phyloP scores from a whole-genome alignment of 2,113 vertebrate species.

The Mustela nigripes region DNA sequence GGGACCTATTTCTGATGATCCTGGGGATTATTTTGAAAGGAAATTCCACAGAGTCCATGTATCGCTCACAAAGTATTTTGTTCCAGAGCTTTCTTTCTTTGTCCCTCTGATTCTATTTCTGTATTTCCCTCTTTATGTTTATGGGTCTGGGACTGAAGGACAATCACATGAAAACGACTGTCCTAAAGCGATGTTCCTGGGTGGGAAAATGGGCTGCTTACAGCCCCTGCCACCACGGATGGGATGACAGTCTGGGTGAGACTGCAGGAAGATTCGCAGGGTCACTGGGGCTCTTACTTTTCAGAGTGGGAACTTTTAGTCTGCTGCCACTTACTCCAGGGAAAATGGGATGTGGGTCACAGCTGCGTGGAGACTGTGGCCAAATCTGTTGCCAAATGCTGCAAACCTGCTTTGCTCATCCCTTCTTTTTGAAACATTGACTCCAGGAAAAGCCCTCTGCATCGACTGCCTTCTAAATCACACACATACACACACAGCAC shows the following conservation, averaged over 20 bases:
- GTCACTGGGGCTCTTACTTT: background rate
- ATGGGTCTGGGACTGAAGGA: background rate
- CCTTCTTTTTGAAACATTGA: background rate
- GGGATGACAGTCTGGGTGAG: background rate
- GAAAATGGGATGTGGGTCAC: background rate
- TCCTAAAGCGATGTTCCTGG: background rate
- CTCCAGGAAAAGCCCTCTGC: background rate
- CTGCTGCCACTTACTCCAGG: background rate
- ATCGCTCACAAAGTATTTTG: slow-evolving; percentile 35
- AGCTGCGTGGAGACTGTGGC: background rate
- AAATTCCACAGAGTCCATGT: slow-evolving; percentile 63
- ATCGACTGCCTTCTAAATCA: background rate
- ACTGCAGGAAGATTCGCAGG: background rate
- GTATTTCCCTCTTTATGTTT: slow-evolving; percentile 13
- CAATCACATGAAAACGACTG: background rate
- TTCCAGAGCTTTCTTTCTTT: slow-evolving; percentile 46
- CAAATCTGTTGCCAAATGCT: background rate
- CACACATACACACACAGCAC: background rate
- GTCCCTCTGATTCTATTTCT: slow-evolving; percentile 62
- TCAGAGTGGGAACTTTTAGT: background rate
- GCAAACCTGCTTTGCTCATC: background rate
- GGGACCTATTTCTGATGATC: slow-evolving; percentile 46
- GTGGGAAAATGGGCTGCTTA: background rate
- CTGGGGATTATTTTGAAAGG: slow-evolving; percentile 65
- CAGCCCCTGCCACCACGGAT: background rate